phyloP scores from a whole-genome alignment of 2,797 vertebrate species.

The Manis crassicaudata region DNA sequence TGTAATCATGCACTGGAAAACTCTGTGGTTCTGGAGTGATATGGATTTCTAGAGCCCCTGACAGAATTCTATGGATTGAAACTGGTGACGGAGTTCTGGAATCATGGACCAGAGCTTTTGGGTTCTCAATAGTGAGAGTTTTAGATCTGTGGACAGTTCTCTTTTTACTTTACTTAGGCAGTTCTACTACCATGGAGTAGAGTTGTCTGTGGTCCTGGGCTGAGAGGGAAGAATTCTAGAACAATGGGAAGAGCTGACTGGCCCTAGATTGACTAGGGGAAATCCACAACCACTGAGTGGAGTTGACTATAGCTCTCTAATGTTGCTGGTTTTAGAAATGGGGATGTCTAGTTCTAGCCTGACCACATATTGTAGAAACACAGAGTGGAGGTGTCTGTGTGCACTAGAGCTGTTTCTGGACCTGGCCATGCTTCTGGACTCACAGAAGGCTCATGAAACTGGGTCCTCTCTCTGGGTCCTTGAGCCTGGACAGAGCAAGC shows the following conservation, averaged over 20 bases:
- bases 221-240: background rate
- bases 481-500: no score
- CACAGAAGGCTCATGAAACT: background rate
- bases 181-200: rapidly evolving
- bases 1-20: background rate
- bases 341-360: background rate
- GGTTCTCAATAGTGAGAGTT: background rate
- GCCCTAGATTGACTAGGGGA: background rate
- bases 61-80: background rate
- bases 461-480: no score
- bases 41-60: background rate
- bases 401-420: background rate
- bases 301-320: background rate
- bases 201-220: background rate
- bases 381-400: background rate
- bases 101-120: background rate
- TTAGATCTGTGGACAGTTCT: rapidly evolving
- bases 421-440: background rate
- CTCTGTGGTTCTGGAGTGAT: background rate
- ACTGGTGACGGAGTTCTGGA: background rate
- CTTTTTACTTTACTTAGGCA: rapidly evolving
- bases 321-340: background rate
- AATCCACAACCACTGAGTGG: background rate
- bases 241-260: background rate
- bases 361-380: background rate